These are phyloP conservation scores for Adineta ricciae DNA, from an alignment of 2,888 invertebrate genomes.

Conservation along the genomic window DNA sequence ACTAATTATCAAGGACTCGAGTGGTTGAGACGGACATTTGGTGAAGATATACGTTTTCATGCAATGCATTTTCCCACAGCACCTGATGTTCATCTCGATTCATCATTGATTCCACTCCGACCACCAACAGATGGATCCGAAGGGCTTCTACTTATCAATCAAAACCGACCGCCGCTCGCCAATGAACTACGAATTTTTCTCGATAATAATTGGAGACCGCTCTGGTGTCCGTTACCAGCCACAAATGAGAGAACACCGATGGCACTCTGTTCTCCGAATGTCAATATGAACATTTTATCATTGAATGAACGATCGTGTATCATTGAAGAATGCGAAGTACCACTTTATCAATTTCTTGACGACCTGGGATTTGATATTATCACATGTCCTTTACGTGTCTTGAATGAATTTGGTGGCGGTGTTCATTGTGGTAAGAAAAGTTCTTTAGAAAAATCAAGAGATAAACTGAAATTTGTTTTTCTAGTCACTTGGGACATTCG, in stretches of 20 bases:
- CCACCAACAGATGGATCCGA: not conserved
- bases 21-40: not conserved
- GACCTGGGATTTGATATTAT: too few relatives aligned
- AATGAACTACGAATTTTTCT: not conserved
- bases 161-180: not conserved
- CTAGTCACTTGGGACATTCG: not conserved
- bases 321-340: not conserved
- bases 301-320: not conserved
- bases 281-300: not conserved
- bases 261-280: not conserved
- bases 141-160: not conserved
- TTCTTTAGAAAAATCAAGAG: too few relatives aligned
- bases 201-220: not conserved
- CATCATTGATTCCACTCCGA: not conserved
- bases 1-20: not conserved
- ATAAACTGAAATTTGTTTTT: too few relatives aligned
- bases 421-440: not conserved
- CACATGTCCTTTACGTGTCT: not conserved
- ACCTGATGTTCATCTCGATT: not conserved
- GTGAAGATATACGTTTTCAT: not conserved
- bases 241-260: not conserved
- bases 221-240: not conserved
- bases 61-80: not conserved
- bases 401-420: too few relatives aligned
- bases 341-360: too few relatives aligned